Evolutionary conservation across 2,113 vertebrate species (phyloP), one percentile per base, ranked within the genome.

Genomic region (Vireo altiloquus): DNA sequence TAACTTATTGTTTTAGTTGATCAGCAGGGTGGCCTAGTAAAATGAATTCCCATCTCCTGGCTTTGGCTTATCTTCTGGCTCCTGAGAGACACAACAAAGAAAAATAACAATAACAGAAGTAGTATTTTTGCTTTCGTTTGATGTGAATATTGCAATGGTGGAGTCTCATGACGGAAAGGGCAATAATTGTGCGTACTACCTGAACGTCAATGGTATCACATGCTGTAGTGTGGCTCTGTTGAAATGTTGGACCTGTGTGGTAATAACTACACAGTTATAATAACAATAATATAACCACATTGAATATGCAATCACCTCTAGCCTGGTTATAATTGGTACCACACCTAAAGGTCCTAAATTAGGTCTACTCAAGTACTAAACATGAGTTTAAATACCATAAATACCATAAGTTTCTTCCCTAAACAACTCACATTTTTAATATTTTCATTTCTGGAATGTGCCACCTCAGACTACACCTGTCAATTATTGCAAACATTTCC

Each of bases 1-100:
- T 93, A 96, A 66, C 53, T 77, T 89, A 84, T 53, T 96, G 95
- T 97, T 95, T 93, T 94, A 92, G 92, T 25, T 93, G 86, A 95
- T 93, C 96, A 96, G 86, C 90, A 83, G 91, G 92, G 94, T 96
- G 85, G 94, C 92, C 66, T 89, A 64, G 44, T 82, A 87, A 85
- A 95, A 68, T 81, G 80, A 91, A 90, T 96, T 95, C 53, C 37
- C 2, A 3, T 94, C 75, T 94, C 37, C 47, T 92, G 70, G 78
- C 50, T 97, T 94, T 94, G 57, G 71, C 44, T 97, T 83, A 63
- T 94, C 68, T 94, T 95, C 78, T 96, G 84, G 89, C 90, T 92
- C 31, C 64, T 72, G 85, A 97, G 77, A 92, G 59, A 87, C 79
- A 94, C 91, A 96, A 95, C 82, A 94, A 94, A 96, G 89, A 31